phyloP scores from a whole-genome alignment of 2,888 invertebrate species.

The Alloplasta piceator region DNA sequence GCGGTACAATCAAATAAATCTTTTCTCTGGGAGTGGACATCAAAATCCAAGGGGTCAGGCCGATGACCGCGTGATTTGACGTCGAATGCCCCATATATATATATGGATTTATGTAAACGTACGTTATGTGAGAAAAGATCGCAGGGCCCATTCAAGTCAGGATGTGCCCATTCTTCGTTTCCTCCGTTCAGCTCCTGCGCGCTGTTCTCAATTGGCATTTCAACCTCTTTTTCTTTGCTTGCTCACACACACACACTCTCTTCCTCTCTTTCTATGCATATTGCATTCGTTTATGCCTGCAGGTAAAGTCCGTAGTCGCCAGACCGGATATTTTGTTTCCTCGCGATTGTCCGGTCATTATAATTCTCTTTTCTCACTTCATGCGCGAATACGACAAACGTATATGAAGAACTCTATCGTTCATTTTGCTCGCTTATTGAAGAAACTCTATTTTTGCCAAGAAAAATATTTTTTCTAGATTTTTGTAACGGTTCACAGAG shows the following conservation, averaged over 20 bases:
- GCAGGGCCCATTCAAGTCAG: slow-evolving; percentile 48
- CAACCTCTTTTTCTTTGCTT: not conserved
- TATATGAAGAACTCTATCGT: no score
- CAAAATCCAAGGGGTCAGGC: no score
- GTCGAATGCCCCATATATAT: no score
- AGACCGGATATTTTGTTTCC: slow-evolving; percentile 61
- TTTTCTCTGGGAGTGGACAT: no score
- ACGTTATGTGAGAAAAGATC: slow-evolving; percentile 33
- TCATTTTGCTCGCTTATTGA: no score
- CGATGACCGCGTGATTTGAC: no score
- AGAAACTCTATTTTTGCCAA: no score
- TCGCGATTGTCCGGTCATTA: slow-evolving; percentile 50
- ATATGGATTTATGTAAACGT: not conserved
- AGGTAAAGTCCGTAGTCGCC: slow-evolving; percentile 35
- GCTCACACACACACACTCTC: slow-evolving; percentile 23
- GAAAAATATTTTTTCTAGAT: no score
- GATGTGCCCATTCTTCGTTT: slow-evolving; percentile 37
- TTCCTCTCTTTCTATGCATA: slow-evolving; percentile 30
- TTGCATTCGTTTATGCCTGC: slow-evolving; percentile 13
- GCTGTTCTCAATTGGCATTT: slow-evolving; percentile 17
- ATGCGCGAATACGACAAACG: no score
- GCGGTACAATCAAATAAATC: no score
- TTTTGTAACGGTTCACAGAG: no score
- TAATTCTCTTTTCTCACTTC: slow-evolving; percentile 21
- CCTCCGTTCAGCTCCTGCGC: slow-evolving; percentile 1